These are phyloP conservation scores for Standfussiana lucernea DNA, from an alignment of 2,888 invertebrate species.

Conservation along the genomic window DNA sequence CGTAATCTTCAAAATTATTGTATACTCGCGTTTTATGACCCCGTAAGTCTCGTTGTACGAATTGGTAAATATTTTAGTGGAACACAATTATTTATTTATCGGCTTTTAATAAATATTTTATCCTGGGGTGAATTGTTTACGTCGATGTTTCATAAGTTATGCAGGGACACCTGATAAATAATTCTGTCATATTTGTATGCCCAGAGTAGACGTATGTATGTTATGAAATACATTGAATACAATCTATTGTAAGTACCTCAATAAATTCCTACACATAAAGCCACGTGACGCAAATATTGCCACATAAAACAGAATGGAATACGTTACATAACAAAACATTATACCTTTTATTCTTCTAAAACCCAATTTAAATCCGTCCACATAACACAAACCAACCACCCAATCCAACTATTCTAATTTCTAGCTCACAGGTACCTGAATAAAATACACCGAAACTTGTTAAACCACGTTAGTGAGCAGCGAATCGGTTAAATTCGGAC, in stretches of 20 bases:
- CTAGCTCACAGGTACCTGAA: constrained; percentile 40
- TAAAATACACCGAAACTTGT: constrained; percentile 70
- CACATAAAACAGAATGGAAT: not conserved
- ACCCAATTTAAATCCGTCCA: constrained; percentile 1
- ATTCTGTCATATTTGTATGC: not conserved
- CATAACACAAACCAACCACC: constrained; percentile 13
- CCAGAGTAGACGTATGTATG: not conserved
- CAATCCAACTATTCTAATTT: constrained; percentile 58
- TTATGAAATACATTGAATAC: not conserved
- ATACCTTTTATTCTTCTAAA: not conserved
- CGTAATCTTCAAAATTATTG: constrained; percentile 59
- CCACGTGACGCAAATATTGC: not conserved
- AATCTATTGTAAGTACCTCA: not conserved
- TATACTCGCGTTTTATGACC: constrained; percentile 28
- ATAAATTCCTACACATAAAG: not conserved
- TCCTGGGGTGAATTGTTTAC: not conserved
- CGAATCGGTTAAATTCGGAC: constrained; percentile 78
- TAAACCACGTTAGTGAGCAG: constrained; percentile 70
- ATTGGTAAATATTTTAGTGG: constrained; percentile 41
- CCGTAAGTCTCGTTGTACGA: not conserved
- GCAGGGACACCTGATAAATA: not conserved
- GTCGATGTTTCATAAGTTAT: not conserved
- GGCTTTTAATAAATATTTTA: not conserved
- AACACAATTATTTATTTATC: constrained; percentile 2
- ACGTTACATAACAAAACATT: not conserved